Evolutionary conservation across 2,797 vertebrate genomes (phyloP).

Genomic region (Pogonophryne albipinna): DNA sequence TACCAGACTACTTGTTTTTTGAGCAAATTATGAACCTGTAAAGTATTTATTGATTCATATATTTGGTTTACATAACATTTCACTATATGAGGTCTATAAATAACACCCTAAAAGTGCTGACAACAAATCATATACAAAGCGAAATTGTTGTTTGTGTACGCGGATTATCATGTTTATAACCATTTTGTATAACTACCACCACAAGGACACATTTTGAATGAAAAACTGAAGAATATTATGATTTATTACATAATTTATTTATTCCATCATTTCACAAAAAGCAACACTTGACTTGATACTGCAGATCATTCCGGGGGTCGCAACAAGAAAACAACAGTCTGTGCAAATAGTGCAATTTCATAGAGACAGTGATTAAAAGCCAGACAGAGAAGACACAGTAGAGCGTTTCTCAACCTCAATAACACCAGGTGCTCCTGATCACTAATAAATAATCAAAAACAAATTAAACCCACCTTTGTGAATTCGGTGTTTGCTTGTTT

Average conservation of each 20-base stretch:
- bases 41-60: not conserved
- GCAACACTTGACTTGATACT: conserved; percentile 32
- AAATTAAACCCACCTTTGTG: not conserved
- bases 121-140: no score
- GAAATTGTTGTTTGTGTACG: not conserved
- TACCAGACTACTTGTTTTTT: not conserved
- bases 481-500: not conserved
- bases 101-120: no score
- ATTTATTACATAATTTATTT: conserved; percentile 48
- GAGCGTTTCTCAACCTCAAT: conserved; percentile 11
- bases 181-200: not conserved
- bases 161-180: not conserved
- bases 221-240: not conserved
- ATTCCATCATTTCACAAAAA: conserved; percentile 52
- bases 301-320: conserved; percentile 24
- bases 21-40: no score
- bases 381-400: conserved; percentile 4
- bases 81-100: not conserved
- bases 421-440: not conserved
- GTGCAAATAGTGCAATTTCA: conserved; percentile 77
- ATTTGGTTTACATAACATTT: not conserved
- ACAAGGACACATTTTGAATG: not conserved
- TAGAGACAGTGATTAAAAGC: conserved; percentile 31
- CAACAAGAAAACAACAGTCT: conserved; percentile 51
- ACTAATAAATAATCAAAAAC: not conserved